Conservation (phyloP, 92 coral and sea anemone species). For the Diadumene lineata region DNA sequence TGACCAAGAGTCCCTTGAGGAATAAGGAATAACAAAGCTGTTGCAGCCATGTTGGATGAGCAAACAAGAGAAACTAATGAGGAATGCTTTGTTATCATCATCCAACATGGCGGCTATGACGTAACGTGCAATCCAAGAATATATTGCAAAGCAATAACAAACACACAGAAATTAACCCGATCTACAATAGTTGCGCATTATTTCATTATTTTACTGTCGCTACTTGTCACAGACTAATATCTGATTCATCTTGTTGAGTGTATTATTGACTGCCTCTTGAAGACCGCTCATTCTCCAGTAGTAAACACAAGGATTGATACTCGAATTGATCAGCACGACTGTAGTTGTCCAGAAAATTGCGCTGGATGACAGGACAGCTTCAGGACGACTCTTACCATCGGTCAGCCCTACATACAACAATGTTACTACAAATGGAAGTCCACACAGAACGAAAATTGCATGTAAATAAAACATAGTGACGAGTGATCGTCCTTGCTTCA, state of each 20-base stretch:
- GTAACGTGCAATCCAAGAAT: too few species aligned
- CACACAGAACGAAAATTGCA: background rate
- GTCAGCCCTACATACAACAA: background rate
- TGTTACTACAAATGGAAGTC: background rate
- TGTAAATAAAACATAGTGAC: slow-evolving; percentile 4
- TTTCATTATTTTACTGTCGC: too few species aligned
- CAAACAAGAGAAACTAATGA: too few species aligned
- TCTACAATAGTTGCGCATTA: too few species aligned
- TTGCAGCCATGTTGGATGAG: too few species aligned
- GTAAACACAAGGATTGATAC: background rate
- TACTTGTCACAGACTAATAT: background rate
- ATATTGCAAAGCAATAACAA: too few species aligned
- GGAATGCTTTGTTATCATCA: too few species aligned
- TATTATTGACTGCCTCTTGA: background rate
- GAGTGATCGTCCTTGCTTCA: background rate
- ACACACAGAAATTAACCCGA: too few species aligned
- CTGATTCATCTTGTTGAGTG: background rate
- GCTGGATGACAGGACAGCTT: background rate
- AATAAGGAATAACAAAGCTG: too few species aligned
- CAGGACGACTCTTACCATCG: background rate
- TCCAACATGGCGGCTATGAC: too few species aligned
- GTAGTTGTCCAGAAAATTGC: background rate
- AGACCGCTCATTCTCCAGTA: background rate
- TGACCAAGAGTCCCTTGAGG: too few species aligned
- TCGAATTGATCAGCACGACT: background rate